Conservation (phyloP, 30 jellyfish, hydroid and myxozoan genomes). For the Chrysaora quinquecirrha region DNA sequence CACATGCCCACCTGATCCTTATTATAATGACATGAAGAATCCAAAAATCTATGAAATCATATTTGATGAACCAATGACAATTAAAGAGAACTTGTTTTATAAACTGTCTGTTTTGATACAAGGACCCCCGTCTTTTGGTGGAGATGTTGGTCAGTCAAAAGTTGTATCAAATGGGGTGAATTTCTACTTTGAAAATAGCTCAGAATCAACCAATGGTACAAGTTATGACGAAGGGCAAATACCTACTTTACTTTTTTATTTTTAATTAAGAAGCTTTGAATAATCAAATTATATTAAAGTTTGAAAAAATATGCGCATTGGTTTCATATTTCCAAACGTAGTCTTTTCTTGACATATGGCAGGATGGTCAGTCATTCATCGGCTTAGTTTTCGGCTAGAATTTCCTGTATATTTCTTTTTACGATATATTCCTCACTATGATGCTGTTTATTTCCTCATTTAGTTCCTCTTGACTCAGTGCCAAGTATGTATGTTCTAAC, state of each 20-base stretch:
- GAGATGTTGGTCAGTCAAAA: slow-evolving; percentile 95
- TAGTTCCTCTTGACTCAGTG: too few relatives aligned
- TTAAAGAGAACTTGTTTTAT: slow-evolving; percentile 70
- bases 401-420: too few relatives aligned
- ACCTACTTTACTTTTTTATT: slow-evolving; percentile 86
- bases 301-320: too few relatives aligned
- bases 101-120: slow-evolving; percentile 79
- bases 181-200: slow-evolving; percentile 91
- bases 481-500: too few relatives aligned
- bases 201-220: slow-evolving; percentile 97
- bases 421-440: too few relatives aligned
- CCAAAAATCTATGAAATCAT: slow-evolving; percentile 85
- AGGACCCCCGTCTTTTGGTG: slow-evolving; percentile 99
- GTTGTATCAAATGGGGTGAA: slow-evolving; percentile 85
- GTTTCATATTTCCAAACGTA: too few relatives aligned
- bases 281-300: too few relatives aligned
- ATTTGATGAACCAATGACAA: slow-evolving; percentile 88
- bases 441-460: too few relatives aligned
- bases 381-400: too few relatives aligned
- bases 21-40: slow-evolving; percentile 63
- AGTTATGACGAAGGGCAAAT: slow-evolving; percentile 99
- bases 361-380: too few relatives aligned
- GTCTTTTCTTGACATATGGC: too few relatives aligned
- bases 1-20: slow-evolving; percentile 99
- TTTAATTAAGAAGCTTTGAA: too few relatives aligned